Percentiles rank a stretch among this genome's conserved stretches.
Conservation (phyloP, 2,888 invertebrate species). For the Eupithecia insigniata region DNA sequence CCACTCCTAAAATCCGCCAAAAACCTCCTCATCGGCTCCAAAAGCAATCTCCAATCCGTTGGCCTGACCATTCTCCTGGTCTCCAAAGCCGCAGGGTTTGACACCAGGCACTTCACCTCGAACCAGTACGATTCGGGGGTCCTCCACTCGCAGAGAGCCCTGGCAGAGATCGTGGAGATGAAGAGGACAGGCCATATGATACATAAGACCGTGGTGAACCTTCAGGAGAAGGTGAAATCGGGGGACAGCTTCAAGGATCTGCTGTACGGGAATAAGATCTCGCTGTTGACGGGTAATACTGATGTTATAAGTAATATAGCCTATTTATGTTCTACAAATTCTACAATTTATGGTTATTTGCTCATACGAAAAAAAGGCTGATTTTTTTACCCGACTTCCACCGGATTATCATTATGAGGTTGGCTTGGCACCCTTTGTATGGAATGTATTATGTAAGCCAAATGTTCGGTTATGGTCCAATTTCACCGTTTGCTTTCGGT, state of each 20-base stretch:
- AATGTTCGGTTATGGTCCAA: too few species aligned
- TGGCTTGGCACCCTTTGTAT: too few species aligned
- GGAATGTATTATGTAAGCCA: too few species aligned
- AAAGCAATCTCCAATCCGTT: constrained; percentile 93
- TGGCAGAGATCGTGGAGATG: constrained; percentile 81
- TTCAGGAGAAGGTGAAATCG: constrained; percentile 64
- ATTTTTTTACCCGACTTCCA: too few species aligned
- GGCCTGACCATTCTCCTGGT: constrained; percentile 92
- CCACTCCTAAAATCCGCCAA: constrained; percentile 94
- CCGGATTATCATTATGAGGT: too few species aligned
- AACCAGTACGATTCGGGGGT: constrained; percentile 72
- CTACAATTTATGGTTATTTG: too few species aligned
- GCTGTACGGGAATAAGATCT: constrained; percentile 77
- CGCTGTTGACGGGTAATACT: constrained; percentile 67
- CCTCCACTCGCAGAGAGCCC: constrained; percentile 76
- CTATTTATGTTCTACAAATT: too few species aligned
- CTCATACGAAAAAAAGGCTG: too few species aligned
- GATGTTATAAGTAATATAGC: too few species aligned
- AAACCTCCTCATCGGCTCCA: constrained; percentile 91
- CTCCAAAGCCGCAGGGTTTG: constrained; percentile 89
- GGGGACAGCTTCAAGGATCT: constrained; percentile 70
- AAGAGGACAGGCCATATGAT: constrained; percentile 77
- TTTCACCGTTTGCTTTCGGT: too few species aligned
- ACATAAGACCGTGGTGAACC: constrained; percentile 75
- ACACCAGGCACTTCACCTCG: constrained; percentile 61